Evolutionary conservation across 2,797 vertebrate species (phyloP).

Genomic region (Pseudotriccus pelzelni): DNA sequence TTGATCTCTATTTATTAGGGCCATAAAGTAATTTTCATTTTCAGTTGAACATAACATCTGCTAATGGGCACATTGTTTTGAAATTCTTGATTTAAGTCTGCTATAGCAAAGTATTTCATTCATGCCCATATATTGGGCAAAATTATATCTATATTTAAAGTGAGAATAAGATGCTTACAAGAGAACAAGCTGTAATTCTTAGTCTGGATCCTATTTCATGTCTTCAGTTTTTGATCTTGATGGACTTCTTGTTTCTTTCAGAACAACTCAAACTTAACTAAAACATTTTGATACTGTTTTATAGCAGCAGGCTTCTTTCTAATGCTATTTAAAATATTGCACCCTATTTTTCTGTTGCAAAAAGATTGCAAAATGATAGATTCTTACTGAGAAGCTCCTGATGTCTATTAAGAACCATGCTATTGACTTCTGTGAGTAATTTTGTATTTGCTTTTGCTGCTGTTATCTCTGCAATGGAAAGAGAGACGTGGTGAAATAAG

Average conservation of each 20-base stretch:
- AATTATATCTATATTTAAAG: not conserved
- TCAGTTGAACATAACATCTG: constrained; percentile 17
- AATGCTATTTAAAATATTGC: not conserved
- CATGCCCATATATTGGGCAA: not conserved
- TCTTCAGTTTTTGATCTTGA: not conserved
- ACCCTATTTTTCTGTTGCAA: not conserved
- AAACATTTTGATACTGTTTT: not conserved
- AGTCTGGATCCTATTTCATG: not conserved
- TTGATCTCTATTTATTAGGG: not conserved
- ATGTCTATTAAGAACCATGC: not conserved
- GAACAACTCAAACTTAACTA: not conserved
- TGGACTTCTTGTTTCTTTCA: constrained; percentile 15
- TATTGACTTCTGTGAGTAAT: not conserved
- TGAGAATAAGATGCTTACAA: not conserved
- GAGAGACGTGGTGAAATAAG: not conserved
- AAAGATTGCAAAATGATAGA: not conserved
- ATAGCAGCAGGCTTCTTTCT: not conserved
- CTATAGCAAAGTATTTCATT: not conserved
- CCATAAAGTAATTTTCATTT: constrained; percentile 58
- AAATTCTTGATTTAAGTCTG: constrained; percentile 28
- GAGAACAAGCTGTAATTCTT: not conserved
- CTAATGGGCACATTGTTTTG: constrained; percentile 29
- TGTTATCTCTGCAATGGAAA: not conserved
- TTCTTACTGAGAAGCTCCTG: not conserved
- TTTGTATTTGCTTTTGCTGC: not conserved